Evolutionary conservation across 2,888 invertebrate species (phyloP).

Genomic region (Scaptomyza flava): DNA sequence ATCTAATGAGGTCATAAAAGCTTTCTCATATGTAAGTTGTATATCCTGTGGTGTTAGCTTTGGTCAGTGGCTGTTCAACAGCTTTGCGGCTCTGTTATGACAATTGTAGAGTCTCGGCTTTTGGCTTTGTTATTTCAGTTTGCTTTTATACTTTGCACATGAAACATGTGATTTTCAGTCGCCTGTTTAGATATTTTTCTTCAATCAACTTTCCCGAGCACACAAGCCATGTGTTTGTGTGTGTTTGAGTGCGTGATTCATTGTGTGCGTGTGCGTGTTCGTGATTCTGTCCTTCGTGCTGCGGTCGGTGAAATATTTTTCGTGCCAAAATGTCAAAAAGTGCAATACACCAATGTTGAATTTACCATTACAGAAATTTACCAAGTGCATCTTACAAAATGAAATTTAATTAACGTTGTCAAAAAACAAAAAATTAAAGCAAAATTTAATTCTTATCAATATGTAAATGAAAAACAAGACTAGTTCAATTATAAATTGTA

Average conservation of each 20-base stretch:
- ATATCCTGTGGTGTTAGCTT: slow-evolving; percentile 34
- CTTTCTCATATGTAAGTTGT: slow-evolving; percentile 18
- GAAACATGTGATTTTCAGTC: slow-evolving; percentile 76
- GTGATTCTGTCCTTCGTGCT: slow-evolving; percentile 27
- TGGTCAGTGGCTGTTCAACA: slow-evolving; percentile 33
- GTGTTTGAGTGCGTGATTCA: slow-evolving; percentile 15
- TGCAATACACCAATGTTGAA: slow-evolving; percentile 22
- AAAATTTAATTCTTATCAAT: slow-evolving; percentile 17
- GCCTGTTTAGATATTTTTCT: slow-evolving; percentile 60
- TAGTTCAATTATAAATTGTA: slow-evolving; percentile 33
- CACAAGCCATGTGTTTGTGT: slow-evolving; percentile 36
- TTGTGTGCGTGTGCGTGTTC: slow-evolving; percentile 31
- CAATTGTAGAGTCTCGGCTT: slow-evolving; percentile 9
- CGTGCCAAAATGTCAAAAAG: slow-evolving; percentile 35
- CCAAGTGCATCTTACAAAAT: slow-evolving; percentile 45
- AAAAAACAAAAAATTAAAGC: slow-evolving; percentile 5
- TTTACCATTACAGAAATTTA: slow-evolving; percentile 53
- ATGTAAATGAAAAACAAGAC: not conserved
- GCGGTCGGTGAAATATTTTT: slow-evolving; percentile 39
- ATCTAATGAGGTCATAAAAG: slow-evolving; percentile 19
- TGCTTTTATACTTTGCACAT: slow-evolving; percentile 81
- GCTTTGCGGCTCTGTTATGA: slow-evolving; percentile 20
- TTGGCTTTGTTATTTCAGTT: slow-evolving; percentile 64
- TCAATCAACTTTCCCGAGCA: slow-evolving; percentile 47
- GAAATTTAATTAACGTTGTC: slow-evolving; percentile 26